Evolutionary conservation across 2,888 invertebrate genomes (phyloP).

Genomic region (Octodonta nipae): DNA sequence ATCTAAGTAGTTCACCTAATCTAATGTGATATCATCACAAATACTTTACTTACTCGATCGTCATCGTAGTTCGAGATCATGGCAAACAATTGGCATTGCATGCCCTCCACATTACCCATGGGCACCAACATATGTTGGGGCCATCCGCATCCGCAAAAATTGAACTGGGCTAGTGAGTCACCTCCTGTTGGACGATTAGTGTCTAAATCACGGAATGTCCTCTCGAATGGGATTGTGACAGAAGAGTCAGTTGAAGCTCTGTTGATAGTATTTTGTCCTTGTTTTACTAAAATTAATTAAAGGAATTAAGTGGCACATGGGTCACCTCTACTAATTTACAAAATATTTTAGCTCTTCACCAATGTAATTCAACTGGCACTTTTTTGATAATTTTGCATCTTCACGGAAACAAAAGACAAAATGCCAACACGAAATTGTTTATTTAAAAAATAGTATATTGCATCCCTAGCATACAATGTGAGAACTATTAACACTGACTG

Average conservation of each 20-base stretch:
- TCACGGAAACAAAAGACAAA: too few relatives aligned
- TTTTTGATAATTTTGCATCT: too few relatives aligned
- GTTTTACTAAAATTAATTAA: slow-evolving; percentile 47
- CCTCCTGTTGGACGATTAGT: slow-evolving; percentile 46
- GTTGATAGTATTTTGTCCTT: slow-evolving; percentile 53
- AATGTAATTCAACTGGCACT: too few relatives aligned
- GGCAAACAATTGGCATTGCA: slow-evolving; percentile 54
- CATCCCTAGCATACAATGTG: too few relatives aligned
- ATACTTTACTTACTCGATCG: slow-evolving; percentile 49
- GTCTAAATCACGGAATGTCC: slow-evolving; percentile 63
- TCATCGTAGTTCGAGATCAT: slow-evolving; percentile 63
- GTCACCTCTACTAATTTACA: slow-evolving; percentile 1
- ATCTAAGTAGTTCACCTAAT: too few relatives aligned
- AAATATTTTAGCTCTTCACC: too few relatives aligned
- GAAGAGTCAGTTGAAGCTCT: slow-evolving; percentile 58
- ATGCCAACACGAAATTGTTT: too few relatives aligned
- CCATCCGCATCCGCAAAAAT: slow-evolving; percentile 83
- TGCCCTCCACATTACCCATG: slow-evolving; percentile 54
- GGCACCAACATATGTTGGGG: slow-evolving; percentile 70
- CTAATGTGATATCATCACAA: too few relatives aligned
- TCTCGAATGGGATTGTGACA: slow-evolving; percentile 70
- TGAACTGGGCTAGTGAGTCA: slow-evolving; percentile 43
- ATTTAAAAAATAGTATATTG: too few relatives aligned
- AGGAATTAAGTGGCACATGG: too few relatives aligned
- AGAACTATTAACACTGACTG: too few relatives aligned